phyloP scores from a whole-genome alignment of 2,888 invertebrate species.

The Plebejus argus region DNA sequence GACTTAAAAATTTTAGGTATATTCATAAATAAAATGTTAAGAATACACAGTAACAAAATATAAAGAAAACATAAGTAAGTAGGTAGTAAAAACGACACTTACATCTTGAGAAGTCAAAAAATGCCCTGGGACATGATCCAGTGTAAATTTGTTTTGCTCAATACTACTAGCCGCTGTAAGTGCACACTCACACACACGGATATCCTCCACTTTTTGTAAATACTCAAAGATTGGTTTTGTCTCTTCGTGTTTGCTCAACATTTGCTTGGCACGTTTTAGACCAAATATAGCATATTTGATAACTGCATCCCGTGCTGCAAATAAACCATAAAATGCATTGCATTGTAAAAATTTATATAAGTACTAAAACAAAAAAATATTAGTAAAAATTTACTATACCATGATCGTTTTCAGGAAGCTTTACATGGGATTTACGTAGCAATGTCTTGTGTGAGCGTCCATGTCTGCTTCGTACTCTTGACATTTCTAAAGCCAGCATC shows the following conservation, averaged over 20 bases:
- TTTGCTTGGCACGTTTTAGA: constrained; percentile 69
- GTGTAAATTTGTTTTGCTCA: constrained; percentile 75
- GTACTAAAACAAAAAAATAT: background rate
- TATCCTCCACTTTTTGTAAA: constrained; percentile 72
- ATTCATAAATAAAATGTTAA: no score
- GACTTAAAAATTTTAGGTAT: no score
- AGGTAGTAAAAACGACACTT: constrained; percentile 47
- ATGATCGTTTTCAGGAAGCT: constrained; percentile 71
- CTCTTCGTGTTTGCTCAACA: constrained; percentile 61
- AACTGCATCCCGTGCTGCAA: constrained; percentile 64
- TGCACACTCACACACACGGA: constrained; percentile 77
- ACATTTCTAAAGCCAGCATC: constrained; percentile 83
- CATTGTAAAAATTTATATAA: background rate
- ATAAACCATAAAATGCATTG: background rate
- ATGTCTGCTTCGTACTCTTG: constrained; percentile 82
- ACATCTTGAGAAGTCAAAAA: constrained; percentile 83
- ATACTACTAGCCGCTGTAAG: constrained; percentile 74
- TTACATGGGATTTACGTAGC: constrained; percentile 83
- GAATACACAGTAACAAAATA: background rate
- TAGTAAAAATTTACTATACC: constrained; percentile 46
- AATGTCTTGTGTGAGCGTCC: constrained; percentile 88
- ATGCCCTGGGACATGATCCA: constrained; percentile 86
- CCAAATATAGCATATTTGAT: constrained; percentile 79
- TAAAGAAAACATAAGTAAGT: background rate
- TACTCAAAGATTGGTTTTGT: constrained; percentile 66